Evolutionary conservation across 2,113 vertebrate species (phyloP), one percentile per base, ranked within the genome.

Genomic region (Engystomops pustulosus): DNA sequence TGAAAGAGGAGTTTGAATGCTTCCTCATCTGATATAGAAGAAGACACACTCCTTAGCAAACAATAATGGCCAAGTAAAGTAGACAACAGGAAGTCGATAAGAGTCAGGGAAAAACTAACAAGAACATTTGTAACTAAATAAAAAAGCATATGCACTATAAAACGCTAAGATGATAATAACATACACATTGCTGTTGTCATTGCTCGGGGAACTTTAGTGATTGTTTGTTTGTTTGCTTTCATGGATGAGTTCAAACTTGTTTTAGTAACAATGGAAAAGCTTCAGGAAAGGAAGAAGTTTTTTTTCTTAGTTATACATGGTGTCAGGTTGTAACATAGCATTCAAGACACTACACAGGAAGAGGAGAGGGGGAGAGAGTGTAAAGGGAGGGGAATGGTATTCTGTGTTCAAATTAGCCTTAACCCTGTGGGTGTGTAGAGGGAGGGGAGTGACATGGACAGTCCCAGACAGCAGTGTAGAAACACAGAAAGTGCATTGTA

Each of bases 401-500:
- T 67, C 14, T 41, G 38, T 41, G 38, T 41, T 4, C 47, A 83
- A 75, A 76, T 83, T 75, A 83, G 55, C 8, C 20, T 47, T 36
- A 83, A 25, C 82, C 45, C 74, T 23, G 72, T 69, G 74, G 82
- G 82, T 53, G 82, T 77, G 62, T 68, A 27, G 44, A 71, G 65
- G 82, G 76, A 75, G 83, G 49, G 44, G 60, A 53, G 27, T 47
- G 55, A 67, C 38, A 49, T 67, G 45, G 69, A 86, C 72, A 27
- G 70, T 67, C 79, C 69, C 53, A 82, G 49, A 9, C 67, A 30
- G 78, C 78, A 47, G 30, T 51, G 32, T 34, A 34, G 55, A 41
- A 41, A 68, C 60, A 80, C 84, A 81, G 68, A 60, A 69, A 84
- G 71, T 27, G 6, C 62, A 69, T 84, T 84, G 82, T 84, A 78